Evolutionary conservation across 1,140 invertebrate genomes (phyloP).

Genomic region (Gerris buenoi): DNA sequence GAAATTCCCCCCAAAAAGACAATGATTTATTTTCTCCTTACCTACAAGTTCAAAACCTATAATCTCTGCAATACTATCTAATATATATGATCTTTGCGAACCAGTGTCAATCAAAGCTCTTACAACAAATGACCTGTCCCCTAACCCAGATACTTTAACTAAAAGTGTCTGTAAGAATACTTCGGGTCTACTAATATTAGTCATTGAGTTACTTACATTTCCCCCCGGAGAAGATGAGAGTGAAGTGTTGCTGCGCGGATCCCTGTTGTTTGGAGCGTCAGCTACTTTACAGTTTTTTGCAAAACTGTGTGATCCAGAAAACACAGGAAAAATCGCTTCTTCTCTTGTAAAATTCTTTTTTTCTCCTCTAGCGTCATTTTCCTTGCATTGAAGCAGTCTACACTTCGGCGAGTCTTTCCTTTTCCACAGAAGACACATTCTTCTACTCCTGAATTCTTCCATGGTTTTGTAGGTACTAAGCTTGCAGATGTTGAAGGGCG

Average conservation of each 20-base stretch:
- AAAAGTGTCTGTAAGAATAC: not conserved
- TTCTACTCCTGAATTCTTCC: not conserved
- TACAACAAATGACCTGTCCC: not conserved
- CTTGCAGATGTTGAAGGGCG: not conserved
- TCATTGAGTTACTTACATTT: not conserved
- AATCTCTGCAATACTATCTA: not conserved
- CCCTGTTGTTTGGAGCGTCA: not conserved
- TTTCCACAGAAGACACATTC: not conserved
- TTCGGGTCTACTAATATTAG: not conserved
- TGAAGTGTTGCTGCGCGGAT: not conserved
- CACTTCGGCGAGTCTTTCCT: not conserved
- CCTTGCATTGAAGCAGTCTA: slow-evolving; percentile 2
- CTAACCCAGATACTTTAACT: not conserved
- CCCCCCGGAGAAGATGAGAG: not conserved
- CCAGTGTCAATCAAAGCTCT: not conserved
- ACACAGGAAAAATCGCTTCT: not conserved
- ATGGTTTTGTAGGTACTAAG: not conserved
- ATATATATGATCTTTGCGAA: not conserved
- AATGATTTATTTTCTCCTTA: not conserved
- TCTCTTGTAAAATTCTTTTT: not conserved
- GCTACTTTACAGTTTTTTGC: not conserved
- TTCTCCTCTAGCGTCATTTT: not conserved
- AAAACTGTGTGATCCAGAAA: not conserved
- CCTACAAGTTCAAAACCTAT: not conserved
- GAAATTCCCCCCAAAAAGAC: not conserved